These are phyloP conservation scores for Vespertilio murinus DNA, from an alignment of 2,797 vertebrate genomes.

Conservation along the genomic window DNA sequence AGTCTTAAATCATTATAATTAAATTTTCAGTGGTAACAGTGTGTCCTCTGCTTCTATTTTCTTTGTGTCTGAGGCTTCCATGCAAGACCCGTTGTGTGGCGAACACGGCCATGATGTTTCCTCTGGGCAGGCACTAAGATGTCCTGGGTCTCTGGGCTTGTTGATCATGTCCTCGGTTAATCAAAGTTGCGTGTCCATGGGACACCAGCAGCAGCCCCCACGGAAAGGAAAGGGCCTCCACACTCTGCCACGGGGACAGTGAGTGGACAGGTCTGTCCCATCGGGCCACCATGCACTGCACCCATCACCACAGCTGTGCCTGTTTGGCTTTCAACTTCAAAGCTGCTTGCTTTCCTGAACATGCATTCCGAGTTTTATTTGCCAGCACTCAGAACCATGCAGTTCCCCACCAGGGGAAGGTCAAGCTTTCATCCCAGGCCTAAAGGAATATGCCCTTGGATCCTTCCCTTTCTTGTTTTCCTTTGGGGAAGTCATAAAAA, in stretches of 20 bases:
- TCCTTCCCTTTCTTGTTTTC: constrained; percentile 72
- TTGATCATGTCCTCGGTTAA: not conserved
- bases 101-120: not conserved
- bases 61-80: not conserved
- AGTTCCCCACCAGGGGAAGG: constrained; percentile 71
- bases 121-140: not conserved
- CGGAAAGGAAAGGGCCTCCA: not conserved
- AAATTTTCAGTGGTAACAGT: not conserved
- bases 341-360: constrained; percentile 73
- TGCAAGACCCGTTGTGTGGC: not conserved
- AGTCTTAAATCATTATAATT: constrained; percentile 67
- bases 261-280: not conserved
- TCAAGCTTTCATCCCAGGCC: constrained; percentile 81
- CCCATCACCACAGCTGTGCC: constrained; percentile 67
- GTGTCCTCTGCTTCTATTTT: constrained; percentile 41
- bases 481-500: constrained; percentile 80
- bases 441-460: constrained; percentile 68
- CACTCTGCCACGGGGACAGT: not conserved
- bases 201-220: not conserved
- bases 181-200: not conserved
- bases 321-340: constrained; percentile 79
- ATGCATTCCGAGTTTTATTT: constrained; percentile 71
- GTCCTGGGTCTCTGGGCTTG: not conserved
- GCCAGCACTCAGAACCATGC: constrained; percentile 62
- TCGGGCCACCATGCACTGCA: not conserved